Evolutionary conservation across 2,888 invertebrate species (phyloP).

Genomic region (Lissocephala sabroskyi): DNA sequence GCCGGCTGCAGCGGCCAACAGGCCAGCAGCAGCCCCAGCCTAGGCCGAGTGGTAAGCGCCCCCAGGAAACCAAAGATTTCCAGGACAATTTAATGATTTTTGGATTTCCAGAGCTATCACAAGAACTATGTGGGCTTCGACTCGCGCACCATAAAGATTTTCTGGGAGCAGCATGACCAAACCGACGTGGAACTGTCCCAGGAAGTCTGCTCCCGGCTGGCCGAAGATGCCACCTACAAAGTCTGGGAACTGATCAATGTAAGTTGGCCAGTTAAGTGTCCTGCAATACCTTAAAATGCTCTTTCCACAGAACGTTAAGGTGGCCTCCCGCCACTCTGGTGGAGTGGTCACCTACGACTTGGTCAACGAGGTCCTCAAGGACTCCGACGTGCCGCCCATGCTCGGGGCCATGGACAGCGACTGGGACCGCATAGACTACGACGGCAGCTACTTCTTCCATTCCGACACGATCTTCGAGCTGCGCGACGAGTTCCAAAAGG

Average conservation of each 20-base stretch:
- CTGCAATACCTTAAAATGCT: neutral
- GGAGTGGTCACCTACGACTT: conserved; percentile 69
- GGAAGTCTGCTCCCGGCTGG: conserved; percentile 67
- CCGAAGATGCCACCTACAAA: conserved; percentile 72
- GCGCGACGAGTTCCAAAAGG: conserved; percentile 69
- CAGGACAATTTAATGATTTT: no score
- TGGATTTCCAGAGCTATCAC: conserved; percentile 46
- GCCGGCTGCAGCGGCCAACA: conserved; percentile 28
- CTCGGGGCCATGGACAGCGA: conserved; percentile 69
- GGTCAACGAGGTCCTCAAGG: conserved; percentile 71
- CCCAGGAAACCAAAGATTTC: no score
- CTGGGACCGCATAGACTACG: conserved; percentile 70
- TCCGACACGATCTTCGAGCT: conserved; percentile 69
- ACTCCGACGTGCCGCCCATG: conserved; percentile 69
- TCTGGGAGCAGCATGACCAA: conserved; percentile 72
- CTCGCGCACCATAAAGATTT: conserved; percentile 68
- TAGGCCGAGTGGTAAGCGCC: conserved; percentile 17
- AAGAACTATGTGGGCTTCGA: conserved; percentile 68
- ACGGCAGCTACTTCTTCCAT: conserved; percentile 69
- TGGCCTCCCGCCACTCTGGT: conserved; percentile 70
- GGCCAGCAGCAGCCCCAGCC: conserved; percentile 14
- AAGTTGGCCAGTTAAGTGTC: neutral
- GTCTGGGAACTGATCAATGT: conserved; percentile 72
- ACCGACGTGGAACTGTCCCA: conserved; percentile 68
- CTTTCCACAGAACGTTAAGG: conserved; percentile 71